These are phyloP conservation scores for Zaprionus gabonicus DNA, from an alignment of 1,140 invertebrate species.

Conservation along the genomic window DNA sequence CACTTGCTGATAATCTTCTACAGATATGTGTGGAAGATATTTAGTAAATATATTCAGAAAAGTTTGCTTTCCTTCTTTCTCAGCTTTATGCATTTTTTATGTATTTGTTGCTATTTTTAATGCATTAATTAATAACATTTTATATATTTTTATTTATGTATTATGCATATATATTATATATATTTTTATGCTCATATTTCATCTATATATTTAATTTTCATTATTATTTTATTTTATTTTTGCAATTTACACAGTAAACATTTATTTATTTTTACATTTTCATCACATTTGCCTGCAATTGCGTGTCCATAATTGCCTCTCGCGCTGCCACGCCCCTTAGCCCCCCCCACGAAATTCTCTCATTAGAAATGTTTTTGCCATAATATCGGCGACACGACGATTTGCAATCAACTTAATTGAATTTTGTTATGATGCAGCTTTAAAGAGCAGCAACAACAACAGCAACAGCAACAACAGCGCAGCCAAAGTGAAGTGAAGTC, in stretches of 20 bases:
- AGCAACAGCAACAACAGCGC: too few relatives aligned
- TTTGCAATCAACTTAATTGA: constrained; percentile 81
- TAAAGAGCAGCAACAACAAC: constrained; percentile 15
- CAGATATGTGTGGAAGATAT: neutral
- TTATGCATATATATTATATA: too few relatives aligned
- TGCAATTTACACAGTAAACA: neutral
- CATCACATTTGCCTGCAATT: constrained; percentile 1
- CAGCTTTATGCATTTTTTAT: neutral
- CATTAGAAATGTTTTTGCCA: constrained; percentile 46
- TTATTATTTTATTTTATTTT: neutral
- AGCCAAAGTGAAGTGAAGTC: neutral
- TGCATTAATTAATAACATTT: too few relatives aligned
- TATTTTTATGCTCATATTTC: neutral
- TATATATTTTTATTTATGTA: neutral
- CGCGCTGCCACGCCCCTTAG: constrained; percentile 1
- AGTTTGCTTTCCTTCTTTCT: neutral
- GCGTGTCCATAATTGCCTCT: neutral
- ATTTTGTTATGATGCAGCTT: constrained; percentile 67
- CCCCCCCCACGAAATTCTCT: neutral
- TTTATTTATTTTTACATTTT: neutral
- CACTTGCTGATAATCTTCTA: neutral
- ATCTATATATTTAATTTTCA: neutral
- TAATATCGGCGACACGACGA: constrained; percentile 59
- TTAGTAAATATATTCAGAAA: neutral
- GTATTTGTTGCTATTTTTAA: neutral